These are phyloP conservation scores for Sesamia nonagrioides DNA, from an alignment of 1,140 invertebrate genomes.

Conservation along the genomic window DNA sequence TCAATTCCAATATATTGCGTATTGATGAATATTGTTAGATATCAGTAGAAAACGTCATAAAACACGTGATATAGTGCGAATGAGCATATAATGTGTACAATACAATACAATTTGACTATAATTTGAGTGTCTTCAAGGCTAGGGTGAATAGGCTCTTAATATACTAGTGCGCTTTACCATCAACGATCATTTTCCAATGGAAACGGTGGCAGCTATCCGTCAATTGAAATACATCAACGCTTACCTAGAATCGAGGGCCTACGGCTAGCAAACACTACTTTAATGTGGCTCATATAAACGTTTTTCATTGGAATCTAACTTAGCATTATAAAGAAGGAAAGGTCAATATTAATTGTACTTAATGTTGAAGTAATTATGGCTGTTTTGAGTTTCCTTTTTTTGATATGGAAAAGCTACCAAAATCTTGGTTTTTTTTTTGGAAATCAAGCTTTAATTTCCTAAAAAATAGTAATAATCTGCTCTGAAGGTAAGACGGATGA, in stretches of 20 bases:
- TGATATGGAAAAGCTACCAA: too few species aligned
- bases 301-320: neutral
- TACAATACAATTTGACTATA: too few species aligned
- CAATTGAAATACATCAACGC: neutral
- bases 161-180: too few species aligned
- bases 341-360: neutral
- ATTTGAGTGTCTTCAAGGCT: too few species aligned
- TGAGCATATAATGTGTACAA: neutral
- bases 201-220: neutral
- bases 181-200: neutral
- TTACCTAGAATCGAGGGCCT: conserved; percentile 20
- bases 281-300: neutral
- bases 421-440: too few species aligned
- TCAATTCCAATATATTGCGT: neutral
- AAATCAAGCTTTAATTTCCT: too few species aligned
- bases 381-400: too few species aligned
- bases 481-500: too few species aligned
- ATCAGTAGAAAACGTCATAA: neutral
- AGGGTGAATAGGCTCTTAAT: too few species aligned
- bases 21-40: neutral
- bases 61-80: too few species aligned
- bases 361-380: too few species aligned
- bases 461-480: too few species aligned
- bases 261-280: conserved; percentile 6
- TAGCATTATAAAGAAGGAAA: neutral